These are phyloP conservation scores for Aythya baeri DNA, from an alignment of 2,113 vertebrate species.

Conservation along the genomic window DNA sequence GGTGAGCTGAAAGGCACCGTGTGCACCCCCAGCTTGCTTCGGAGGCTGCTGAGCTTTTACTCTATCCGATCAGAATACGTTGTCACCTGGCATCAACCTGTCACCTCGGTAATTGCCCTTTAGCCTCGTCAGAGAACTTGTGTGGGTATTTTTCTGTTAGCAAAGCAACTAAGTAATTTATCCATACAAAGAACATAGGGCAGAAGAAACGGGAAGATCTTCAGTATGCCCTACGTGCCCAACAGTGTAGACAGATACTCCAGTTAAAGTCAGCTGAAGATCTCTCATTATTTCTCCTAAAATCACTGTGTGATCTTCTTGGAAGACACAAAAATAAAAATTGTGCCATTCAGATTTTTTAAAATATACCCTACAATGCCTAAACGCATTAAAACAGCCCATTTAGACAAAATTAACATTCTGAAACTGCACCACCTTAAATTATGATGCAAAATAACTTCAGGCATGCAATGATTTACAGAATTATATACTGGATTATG, in stretches of 20 bases:
- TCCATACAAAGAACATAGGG: neutral
- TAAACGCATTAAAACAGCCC: neutral
- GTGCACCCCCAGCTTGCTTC: neutral
- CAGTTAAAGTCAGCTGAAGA: neutral
- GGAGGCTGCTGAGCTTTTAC: neutral
- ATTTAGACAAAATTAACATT: slow-evolving; percentile 52
- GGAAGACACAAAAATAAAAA: neutral
- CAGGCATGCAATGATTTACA: slow-evolving; percentile 52
- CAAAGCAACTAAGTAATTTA: neutral
- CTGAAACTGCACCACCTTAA: neutral
- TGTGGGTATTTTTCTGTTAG: neutral
- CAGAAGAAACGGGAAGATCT: slow-evolving; percentile 2
- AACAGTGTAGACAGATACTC: neutral
- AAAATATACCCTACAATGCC: neutral
- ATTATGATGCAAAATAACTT: slow-evolving; percentile 51
- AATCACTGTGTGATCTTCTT: neutral
- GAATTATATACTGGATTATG: slow-evolving; percentile 57
- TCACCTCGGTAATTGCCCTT: neutral
- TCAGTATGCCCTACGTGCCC: neutral
- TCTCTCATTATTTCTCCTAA: neutral
- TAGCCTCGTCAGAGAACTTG: neutral
- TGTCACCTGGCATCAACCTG: neutral
- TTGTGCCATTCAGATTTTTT: neutral
- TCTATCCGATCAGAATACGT: neutral
- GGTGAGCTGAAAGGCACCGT: neutral